These are phyloP conservation scores for Conus betulinus DNA, from an alignment of 1,140 invertebrate species.

Conservation along the genomic window DNA sequence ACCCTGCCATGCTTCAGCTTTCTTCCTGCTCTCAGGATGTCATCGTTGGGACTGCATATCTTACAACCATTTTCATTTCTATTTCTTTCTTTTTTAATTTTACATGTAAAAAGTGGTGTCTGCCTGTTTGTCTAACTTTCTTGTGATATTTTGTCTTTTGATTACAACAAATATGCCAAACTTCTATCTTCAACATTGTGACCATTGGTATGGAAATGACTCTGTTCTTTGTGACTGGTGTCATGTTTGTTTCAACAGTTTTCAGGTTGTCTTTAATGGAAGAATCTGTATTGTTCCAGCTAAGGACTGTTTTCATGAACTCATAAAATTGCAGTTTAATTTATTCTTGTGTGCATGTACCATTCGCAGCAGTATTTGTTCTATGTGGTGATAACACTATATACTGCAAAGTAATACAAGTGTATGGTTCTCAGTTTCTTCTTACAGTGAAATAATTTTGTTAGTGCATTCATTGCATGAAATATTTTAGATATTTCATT, in stretches of 20 bases:
- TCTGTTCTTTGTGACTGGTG: background rate
- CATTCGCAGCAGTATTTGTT: no score
- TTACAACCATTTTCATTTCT: background rate
- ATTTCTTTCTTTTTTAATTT: constrained; percentile 13
- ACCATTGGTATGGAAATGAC: background rate
- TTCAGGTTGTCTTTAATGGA: background rate
- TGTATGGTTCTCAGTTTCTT: no score
- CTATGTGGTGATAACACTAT: no score
- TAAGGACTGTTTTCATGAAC: no score
- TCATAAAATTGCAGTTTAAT: no score
- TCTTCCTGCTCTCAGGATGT: background rate
- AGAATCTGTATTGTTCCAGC: background rate
- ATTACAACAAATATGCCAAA: background rate
- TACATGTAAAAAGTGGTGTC: background rate
- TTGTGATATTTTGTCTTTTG: background rate
- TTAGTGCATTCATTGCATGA: no score
- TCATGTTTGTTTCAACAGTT: no score
- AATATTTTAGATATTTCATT: no score
- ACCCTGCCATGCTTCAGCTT: background rate
- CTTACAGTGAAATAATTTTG: no score
- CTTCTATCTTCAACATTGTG: background rate
- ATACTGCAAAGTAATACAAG: no score
- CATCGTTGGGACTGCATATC: background rate
- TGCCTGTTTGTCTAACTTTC: background rate
- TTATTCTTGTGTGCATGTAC: no score